Percentiles rank a stretch among this genome's conserved stretches.
Evolutionary conservation across 2,797 vertebrate species (phyloP).

Genomic region (Lutjanus campechanus): DNA sequence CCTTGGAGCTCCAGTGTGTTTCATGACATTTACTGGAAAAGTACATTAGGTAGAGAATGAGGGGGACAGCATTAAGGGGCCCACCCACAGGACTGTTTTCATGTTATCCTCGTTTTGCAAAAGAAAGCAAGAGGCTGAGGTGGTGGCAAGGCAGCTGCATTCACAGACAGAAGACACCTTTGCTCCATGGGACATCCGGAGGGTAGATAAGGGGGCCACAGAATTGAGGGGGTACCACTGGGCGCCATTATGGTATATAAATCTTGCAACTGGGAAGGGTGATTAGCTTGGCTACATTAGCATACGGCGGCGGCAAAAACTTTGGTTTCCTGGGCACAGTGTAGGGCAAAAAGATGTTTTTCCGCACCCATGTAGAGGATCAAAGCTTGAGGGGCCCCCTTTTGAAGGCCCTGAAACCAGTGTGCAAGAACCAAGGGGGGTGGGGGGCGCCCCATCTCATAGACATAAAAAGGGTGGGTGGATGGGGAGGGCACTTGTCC

Average conservation of each 20-base stretch:
- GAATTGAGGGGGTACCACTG: conserved; percentile 61
- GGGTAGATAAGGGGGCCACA: conserved; percentile 71
- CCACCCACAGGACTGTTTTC: conserved; percentile 80
- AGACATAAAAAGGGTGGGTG: conserved; percentile 82
- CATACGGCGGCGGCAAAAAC: conserved; percentile 83
- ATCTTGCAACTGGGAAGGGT: conserved; percentile 82
- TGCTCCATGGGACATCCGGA: conserved; percentile 70
- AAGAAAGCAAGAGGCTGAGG: conserved; percentile 70
- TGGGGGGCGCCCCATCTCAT: conserved; percentile 86
- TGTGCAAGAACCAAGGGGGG: conserved; percentile 85
- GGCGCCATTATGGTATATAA: conserved; percentile 78
- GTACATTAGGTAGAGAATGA: conserved; percentile 74
- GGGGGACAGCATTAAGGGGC: conserved; percentile 69
- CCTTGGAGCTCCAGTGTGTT: conserved; percentile 67
- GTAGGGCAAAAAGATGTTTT: conserved; percentile 88
- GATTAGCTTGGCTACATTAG: conserved; percentile 84
- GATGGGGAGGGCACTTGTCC: conserved; percentile 77
- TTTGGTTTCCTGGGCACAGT: conserved; percentile 87
- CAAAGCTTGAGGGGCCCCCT: conserved; percentile 96
- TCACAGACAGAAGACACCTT: conserved; percentile 80
- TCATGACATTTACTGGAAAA: conserved; percentile 78
- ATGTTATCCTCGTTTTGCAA: conserved; percentile 68
- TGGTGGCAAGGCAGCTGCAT: conserved; percentile 80
- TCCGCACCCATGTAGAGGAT: conserved; percentile 91
- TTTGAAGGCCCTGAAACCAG: conserved; percentile 95